phyloP scores from a whole-genome alignment of 1,140 invertebrate genomes.

The Magallana ariakensis region DNA sequence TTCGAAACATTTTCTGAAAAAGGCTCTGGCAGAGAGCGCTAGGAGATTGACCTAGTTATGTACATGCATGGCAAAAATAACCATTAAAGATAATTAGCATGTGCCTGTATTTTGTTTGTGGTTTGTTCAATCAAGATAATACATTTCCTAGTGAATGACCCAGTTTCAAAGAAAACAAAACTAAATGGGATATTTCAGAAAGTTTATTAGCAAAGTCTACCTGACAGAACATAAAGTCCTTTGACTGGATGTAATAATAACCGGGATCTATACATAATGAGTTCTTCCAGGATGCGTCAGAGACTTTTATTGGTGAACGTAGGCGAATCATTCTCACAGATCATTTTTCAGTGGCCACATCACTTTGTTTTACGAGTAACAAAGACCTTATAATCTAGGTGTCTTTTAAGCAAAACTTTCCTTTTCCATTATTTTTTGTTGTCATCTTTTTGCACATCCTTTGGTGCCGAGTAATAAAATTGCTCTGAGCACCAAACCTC shows the following conservation, averaged over 20 bases:
- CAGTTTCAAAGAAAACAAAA: not conserved
- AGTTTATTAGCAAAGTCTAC: not conserved
- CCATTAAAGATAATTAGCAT: no score
- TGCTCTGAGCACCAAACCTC: no score
- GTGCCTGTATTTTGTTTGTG: no score
- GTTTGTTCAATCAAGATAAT: no score
- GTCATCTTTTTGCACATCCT: not conserved
- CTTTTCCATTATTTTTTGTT: slow-evolving; percentile 15
- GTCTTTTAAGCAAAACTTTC: not conserved
- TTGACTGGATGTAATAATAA: not conserved
- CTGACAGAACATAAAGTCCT: not conserved
- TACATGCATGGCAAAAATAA: no score
- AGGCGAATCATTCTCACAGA: slow-evolving; percentile 4
- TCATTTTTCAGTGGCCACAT: not conserved
- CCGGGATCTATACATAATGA: slow-evolving; percentile 9
- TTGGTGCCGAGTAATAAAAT: not conserved
- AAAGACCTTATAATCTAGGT: slow-evolving; percentile 10
- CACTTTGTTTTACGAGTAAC: not conserved
- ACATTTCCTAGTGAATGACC: not conserved
- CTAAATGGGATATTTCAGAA: not conserved
- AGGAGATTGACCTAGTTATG: no score
- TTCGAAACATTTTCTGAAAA: no score
- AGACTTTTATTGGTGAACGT: slow-evolving; percentile 26
- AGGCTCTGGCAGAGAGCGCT: no score
- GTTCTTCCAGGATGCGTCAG: slow-evolving; percentile 7